Evolutionary conservation across 2,113 vertebrate species (phyloP).

Genomic region (Crotophaga sulcirostris): DNA sequence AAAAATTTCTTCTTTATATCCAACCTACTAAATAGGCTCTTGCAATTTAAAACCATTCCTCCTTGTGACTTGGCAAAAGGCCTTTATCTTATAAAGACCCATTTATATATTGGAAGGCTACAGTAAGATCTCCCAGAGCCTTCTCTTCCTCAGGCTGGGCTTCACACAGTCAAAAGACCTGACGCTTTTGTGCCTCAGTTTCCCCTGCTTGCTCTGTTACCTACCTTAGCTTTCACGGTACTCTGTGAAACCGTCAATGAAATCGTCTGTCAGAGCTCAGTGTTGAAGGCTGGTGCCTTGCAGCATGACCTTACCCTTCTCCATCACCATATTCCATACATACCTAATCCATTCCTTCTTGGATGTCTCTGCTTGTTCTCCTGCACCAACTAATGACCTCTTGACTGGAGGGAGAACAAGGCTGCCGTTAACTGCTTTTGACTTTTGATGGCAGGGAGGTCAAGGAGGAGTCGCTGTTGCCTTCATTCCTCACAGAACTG

Average conservation of each 20-base stretch:
- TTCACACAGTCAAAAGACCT: not conserved
- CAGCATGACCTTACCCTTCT: not conserved
- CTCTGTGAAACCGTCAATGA: not conserved
- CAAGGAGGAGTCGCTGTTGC: not conserved
- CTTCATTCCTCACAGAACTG: not conserved
- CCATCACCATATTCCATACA: not conserved
- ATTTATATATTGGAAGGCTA: not conserved
- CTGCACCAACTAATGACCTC: not conserved
- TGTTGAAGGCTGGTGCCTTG: not conserved
- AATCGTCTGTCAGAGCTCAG: not conserved
- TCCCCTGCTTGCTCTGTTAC: not conserved
- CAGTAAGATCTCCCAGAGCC: not conserved
- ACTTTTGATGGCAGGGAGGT: not conserved
- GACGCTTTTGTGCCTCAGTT: not conserved
- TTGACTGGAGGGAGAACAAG: not conserved
- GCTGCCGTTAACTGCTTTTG: not conserved
- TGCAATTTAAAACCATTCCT: not conserved
- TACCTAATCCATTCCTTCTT: accelerated
- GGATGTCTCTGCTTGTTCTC: not conserved
- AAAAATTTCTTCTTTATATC: not conserved
- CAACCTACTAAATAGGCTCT: not conserved
- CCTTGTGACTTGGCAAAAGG: not conserved
- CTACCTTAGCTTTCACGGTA: not conserved
- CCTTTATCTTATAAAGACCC: not conserved
- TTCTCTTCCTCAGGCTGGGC: not conserved